Conservation (phyloP, 2,113 vertebrate species). For the Globicephala melas region DNA sequence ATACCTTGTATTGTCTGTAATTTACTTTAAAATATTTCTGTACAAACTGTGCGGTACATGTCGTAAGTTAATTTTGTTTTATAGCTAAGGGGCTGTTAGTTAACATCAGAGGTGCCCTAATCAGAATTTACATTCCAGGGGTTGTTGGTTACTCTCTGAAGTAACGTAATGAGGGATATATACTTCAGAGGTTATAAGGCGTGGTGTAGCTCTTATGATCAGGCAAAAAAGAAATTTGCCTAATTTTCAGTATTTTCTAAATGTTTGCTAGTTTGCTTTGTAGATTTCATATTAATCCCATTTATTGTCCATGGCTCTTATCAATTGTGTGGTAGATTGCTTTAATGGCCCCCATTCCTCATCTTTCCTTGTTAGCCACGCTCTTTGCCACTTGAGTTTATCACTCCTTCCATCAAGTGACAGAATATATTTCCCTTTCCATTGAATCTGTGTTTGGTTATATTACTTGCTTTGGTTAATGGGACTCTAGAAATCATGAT, state of each 20-base stretch:
- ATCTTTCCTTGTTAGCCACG: background rate
- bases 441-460: background rate
- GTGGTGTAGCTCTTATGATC: background rate
- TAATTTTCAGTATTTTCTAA: background rate
- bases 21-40: constrained; percentile 15
- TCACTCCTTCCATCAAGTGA: background rate
- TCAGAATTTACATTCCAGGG: background rate
- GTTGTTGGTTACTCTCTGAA: background rate
- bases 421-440: background rate
- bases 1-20: background rate
- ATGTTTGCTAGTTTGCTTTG: background rate
- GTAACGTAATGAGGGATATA: background rate
- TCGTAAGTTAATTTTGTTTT: background rate
- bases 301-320: background rate
- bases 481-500: background rate
- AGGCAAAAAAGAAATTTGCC: background rate
- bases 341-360: background rate
- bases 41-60: background rate
- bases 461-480: background rate
- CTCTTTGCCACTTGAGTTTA: background rate
- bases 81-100: background rate
- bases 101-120: background rate
- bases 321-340: background rate
- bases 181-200: background rate
- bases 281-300: background rate